Conservation (phyloP, 2,113 vertebrate species). For the Capreolus pygargus region DNA sequence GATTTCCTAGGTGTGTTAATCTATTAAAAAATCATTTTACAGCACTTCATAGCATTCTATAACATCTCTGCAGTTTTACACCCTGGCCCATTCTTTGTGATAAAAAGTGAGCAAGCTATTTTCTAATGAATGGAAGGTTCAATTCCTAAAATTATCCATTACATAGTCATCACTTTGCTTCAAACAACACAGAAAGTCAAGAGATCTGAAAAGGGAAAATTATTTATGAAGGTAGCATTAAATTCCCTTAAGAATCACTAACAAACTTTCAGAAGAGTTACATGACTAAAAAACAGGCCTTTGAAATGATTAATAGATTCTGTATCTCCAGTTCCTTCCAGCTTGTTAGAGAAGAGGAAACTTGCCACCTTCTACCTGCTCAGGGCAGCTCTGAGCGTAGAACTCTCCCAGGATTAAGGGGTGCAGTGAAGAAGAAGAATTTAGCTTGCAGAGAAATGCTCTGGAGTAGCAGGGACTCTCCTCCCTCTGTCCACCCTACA, state of each 20-base stretch:
- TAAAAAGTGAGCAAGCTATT: not conserved
- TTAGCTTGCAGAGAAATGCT: not conserved
- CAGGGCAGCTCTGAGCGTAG: not conserved
- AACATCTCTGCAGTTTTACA: not conserved
- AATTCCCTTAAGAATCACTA: slow-evolving; percentile 21
- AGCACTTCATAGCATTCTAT: not conserved
- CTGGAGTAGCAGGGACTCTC: not conserved
- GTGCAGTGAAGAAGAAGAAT: not conserved
- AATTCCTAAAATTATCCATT: slow-evolving; percentile 19
- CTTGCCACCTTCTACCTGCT: not conserved
- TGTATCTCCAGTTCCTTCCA: not conserved
- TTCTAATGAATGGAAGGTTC: not conserved
- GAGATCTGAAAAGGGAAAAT: slow-evolving; percentile 12
- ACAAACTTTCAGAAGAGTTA: not conserved
- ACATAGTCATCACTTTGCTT: not conserved
- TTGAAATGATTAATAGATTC: not conserved
- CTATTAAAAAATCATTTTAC: not conserved
- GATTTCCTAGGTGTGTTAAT: not conserved
- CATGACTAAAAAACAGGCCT: not conserved
- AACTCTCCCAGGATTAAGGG: not conserved
- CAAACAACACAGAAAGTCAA: slow-evolving; percentile 25
- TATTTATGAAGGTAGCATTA: slow-evolving; percentile 30
- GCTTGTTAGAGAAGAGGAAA: not conserved
- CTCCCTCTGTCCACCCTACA: too few species aligned
- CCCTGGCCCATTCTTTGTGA: not conserved